Percentiles rank a stretch among this genome's conserved stretches.
phyloP scores from a whole-genome alignment of 1,140 invertebrate species.

The Laupala kohalensis region DNA sequence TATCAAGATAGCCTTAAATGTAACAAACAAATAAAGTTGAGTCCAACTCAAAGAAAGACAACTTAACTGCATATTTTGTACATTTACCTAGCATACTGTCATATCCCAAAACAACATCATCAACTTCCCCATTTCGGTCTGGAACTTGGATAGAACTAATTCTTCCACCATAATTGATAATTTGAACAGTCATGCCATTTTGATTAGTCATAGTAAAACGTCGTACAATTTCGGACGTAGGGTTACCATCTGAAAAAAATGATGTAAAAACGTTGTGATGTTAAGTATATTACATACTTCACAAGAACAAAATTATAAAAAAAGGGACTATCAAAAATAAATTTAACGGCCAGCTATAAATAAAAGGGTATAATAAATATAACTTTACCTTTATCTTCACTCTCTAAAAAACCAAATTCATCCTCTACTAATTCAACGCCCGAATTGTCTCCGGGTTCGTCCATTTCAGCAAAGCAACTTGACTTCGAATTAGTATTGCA shows the following conservation, averaged over 20 bases:
- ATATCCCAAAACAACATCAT: conserved; percentile 65
- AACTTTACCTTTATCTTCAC: not conserved
- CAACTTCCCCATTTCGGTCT: conserved; percentile 47
- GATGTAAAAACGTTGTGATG: not conserved
- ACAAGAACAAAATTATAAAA: not conserved
- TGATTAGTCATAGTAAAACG: conserved; percentile 43
- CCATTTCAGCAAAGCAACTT: not conserved
- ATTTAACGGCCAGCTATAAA: not conserved
- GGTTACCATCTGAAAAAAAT: not conserved
- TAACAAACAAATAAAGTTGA: not conserved
- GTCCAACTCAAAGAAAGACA: too few species aligned
- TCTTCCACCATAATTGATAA: conserved; percentile 65
- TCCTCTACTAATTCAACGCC: conserved; percentile 1
- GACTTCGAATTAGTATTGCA: not conserved
- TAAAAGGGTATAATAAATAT: not conserved
- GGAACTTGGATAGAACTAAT: conserved; percentile 61
- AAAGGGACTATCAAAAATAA: not conserved
- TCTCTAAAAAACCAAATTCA: not conserved
- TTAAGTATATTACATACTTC: too few species aligned
- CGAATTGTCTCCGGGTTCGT: not conserved
- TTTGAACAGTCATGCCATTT: conserved; percentile 41
- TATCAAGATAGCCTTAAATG: conserved; percentile 38
- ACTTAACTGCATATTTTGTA: too few species aligned
- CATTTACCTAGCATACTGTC: conserved; percentile 48
- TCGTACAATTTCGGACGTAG: conserved; percentile 18